phyloP scores from a whole-genome alignment of 1,140 invertebrate genomes.

The Bilobella aurantiaca region DNA sequence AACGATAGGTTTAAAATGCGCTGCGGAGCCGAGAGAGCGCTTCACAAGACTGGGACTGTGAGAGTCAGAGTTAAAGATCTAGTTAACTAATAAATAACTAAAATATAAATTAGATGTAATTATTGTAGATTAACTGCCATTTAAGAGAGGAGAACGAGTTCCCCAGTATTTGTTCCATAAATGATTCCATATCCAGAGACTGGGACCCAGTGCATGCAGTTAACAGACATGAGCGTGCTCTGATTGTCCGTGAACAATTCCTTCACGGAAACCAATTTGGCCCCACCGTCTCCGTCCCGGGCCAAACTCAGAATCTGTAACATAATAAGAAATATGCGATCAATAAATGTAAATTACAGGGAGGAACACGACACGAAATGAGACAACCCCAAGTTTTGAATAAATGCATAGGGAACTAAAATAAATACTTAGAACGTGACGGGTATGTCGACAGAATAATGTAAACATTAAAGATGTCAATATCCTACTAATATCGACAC shows the following conservation, averaged over 20 bases:
- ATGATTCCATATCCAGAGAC: constrained; percentile 33
- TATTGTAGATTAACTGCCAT: background rate
- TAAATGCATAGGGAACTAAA: too few species aligned
- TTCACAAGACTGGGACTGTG: too few species aligned
- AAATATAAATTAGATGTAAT: background rate
- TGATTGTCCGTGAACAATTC: constrained; percentile 30
- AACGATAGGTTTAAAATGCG: too few species aligned
- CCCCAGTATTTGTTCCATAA: constrained; percentile 34
- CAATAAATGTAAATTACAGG: too few species aligned
- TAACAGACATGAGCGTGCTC: constrained; percentile 15
- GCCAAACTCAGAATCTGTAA: constrained; percentile 30
- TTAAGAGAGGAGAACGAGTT: constrained; percentile 30
- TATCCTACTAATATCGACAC: too few species aligned
- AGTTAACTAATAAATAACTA: background rate
- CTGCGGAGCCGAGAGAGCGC: too few species aligned
- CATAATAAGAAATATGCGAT: background rate
- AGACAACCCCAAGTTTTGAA: too few species aligned
- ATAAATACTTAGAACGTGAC: too few species aligned
- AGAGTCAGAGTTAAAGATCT: background rate
- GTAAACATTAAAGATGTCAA: too few species aligned
- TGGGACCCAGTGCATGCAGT: constrained; percentile 27
- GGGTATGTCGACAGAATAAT: too few species aligned
- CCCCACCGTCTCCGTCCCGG: constrained; percentile 15
- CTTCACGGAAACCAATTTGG: constrained; percentile 31
- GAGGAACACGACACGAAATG: background rate